A percentile compares a stretch with the other conserved stretches of the same genome.
These are phyloP conservation scores for Onchidella celtica DNA, from an alignment of 2,888 invertebrate genomes.

Conservation along the genomic window DNA sequence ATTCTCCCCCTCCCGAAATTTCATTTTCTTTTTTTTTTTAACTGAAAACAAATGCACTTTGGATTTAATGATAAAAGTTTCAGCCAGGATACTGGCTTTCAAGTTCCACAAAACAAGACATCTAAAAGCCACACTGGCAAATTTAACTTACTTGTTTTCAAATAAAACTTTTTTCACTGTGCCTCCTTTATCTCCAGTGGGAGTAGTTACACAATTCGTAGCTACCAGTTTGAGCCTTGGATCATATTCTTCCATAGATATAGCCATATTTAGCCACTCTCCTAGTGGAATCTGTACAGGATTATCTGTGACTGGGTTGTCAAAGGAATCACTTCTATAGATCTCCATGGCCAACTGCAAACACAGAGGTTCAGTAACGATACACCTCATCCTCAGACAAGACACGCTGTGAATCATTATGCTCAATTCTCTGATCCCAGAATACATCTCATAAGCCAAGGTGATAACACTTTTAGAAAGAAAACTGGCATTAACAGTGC, in stretches of 20 bases:
- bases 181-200: constrained; percentile 56
- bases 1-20: too few relatives aligned
- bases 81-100: too few relatives aligned
- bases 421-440: neutral
- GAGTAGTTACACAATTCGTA: constrained; percentile 70
- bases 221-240: constrained; percentile 69
- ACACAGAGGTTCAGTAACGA: neutral
- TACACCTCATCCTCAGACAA: neutral
- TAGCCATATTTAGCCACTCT: constrained; percentile 68
- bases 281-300: constrained; percentile 70
- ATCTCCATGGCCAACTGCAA: constrained; percentile 47
- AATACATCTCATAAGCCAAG: too few relatives aligned
- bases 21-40: too few relatives aligned
- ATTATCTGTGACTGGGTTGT: constrained; percentile 58
- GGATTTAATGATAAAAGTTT: too few relatives aligned
- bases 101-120: too few relatives aligned
- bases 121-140: too few relatives aligned
- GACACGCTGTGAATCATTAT: neutral
- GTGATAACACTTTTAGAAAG: too few relatives aligned
- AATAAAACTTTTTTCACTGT: constrained; percentile 65
- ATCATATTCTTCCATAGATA: constrained; percentile 66
- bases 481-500: too few relatives aligned
- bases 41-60: too few relatives aligned
- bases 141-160: constrained; percentile 73
- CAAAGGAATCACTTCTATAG: constrained; percentile 64